Percentiles rank a stretch among this genome's conserved stretches.
Conservation (phyloP, 1,140 invertebrate species). For the Panulirus ornatus region DNA sequence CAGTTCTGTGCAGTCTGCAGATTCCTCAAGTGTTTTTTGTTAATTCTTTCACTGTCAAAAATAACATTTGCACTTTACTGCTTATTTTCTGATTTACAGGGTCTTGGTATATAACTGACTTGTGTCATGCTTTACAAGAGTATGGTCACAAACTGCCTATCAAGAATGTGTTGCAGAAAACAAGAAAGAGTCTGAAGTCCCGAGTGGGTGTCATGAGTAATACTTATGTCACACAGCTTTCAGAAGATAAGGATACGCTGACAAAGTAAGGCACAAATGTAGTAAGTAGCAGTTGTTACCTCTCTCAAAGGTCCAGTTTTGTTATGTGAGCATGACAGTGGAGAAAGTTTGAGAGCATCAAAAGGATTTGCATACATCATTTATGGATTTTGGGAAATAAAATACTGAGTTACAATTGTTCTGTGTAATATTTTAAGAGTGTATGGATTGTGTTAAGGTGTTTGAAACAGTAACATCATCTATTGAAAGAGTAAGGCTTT, state of each 20-base stretch:
- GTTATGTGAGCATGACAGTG: neutral
- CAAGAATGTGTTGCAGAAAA: slow-evolving; percentile 56
- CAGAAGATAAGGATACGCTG: slow-evolving; percentile 58
- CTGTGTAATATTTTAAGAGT: neutral
- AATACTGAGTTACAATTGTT: neutral
- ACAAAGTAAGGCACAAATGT: slow-evolving; percentile 39
- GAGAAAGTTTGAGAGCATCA: neutral
- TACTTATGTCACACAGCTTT: slow-evolving; percentile 49
- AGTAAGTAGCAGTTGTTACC: neutral
- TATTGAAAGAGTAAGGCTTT: too few species aligned
- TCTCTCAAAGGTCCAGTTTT: neutral
- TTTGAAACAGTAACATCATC: too few species aligned
- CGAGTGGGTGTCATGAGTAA: slow-evolving; percentile 52
- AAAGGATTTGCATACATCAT: neutral
- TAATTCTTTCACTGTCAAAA: neutral
- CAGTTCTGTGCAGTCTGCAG: too few species aligned
- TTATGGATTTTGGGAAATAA: neutral
- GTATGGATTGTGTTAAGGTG: too few species aligned
- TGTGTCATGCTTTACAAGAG: slow-evolving; percentile 56
- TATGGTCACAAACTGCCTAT: slow-evolving; percentile 36
- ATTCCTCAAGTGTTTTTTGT: too few species aligned
- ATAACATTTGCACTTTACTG: neutral
- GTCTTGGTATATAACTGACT: slow-evolving; percentile 63
- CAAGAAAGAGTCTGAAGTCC: slow-evolving; percentile 34
- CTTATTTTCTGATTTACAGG: slow-evolving; percentile 20